Evolutionary conservation across 2,797 vertebrate species (phyloP).

Genomic region (Ara ararauna): DNA sequence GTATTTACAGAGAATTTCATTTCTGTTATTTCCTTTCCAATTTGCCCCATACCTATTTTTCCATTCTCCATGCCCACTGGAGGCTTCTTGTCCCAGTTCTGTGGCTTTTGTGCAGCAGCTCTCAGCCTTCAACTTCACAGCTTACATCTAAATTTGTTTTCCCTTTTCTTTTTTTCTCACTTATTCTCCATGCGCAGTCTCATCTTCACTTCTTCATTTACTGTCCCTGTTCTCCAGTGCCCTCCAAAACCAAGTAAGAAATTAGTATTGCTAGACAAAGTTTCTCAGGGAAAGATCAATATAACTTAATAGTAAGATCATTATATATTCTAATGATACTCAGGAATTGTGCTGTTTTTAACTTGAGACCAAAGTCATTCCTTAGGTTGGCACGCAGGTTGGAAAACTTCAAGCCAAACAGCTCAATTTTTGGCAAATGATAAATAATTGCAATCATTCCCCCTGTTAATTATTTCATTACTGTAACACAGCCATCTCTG

Average conservation of each 20-base stretch:
- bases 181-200: background rate
- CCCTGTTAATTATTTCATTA: slow-evolving; percentile 38
- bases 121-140: background rate
- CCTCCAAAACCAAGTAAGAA: background rate
- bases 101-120: background rate
- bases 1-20: background rate
- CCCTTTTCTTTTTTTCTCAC: background rate
- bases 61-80: background rate
- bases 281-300: background rate
- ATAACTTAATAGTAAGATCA: background rate
- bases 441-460: slow-evolving; percentile 10
- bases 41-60: background rate
- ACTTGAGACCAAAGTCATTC: background rate
- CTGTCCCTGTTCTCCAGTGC: background rate
- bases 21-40: background rate
- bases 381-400: background rate
- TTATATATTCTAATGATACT: background rate
- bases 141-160: background rate
- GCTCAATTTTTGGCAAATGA: background rate
- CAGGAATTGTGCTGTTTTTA: background rate
- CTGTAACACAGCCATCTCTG: slow-evolving; percentile 15
- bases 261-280: background rate
- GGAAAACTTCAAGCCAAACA: slow-evolving; percentile 6
- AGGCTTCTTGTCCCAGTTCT: background rate
- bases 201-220: background rate